Conservation (phyloP, 2,888 invertebrate genomes). For the Sesia bembeciformis region DNA sequence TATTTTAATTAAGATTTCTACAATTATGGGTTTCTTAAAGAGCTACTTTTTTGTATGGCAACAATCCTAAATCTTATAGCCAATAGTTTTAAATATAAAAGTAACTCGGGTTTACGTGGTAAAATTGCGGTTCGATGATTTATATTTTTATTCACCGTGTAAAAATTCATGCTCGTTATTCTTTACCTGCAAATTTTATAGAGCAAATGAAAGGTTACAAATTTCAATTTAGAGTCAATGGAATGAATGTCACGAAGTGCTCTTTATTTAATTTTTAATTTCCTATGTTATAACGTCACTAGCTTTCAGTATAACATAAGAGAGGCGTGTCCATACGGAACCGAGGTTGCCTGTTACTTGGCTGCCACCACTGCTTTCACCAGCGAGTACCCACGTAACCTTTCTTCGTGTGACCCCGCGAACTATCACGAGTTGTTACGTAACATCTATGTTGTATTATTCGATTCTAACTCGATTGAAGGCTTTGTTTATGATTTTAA, state of each 20-base stretch:
- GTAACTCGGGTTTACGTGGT: too few species aligned
- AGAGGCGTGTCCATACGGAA: slow-evolving; percentile 23
- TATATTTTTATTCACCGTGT: too few species aligned
- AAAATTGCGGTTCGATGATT: too few species aligned
- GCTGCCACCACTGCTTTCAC: slow-evolving; percentile 35
- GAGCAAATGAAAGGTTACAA: background rate
- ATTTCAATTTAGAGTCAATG: background rate
- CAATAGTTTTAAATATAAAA: too few species aligned
- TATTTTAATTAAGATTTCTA: too few species aligned
- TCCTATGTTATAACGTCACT: slow-evolving; percentile 13
- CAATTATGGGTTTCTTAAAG: too few species aligned
- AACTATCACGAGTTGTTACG: slow-evolving; percentile 32
- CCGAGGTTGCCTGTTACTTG: slow-evolving; percentile 17
- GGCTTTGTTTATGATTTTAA: too few species aligned
- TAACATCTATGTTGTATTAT: background rate
- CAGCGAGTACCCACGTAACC: slow-evolving; percentile 31
- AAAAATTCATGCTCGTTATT: too few species aligned
- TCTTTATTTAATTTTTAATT: slow-evolving; percentile 4
- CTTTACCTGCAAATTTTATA: too few species aligned
- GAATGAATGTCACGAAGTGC: background rate
- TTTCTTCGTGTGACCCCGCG: slow-evolving; percentile 45
- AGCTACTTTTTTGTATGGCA: too few species aligned
- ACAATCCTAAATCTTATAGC: too few species aligned
- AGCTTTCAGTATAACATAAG: slow-evolving; percentile 8
- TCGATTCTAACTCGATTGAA: too few species aligned